These are phyloP conservation scores for Philotrypesis tridentata DNA, from an alignment of 1,140 invertebrate species.

Conservation along the genomic window DNA sequence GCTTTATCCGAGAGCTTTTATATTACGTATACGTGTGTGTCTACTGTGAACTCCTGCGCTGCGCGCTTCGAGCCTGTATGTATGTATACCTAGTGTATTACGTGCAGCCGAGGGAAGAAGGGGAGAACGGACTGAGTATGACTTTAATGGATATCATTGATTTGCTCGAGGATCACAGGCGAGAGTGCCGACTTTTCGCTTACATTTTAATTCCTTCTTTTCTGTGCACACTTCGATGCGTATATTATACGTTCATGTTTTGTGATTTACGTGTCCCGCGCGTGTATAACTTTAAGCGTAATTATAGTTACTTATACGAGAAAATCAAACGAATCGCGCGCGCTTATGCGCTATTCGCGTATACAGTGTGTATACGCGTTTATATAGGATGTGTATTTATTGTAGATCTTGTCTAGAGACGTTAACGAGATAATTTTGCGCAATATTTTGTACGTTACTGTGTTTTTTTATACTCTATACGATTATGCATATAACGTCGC, in stretches of 20 bases:
- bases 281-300: too few relatives aligned
- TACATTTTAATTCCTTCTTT: neutral
- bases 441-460: too few relatives aligned
- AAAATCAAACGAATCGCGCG: too few relatives aligned
- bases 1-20: neutral
- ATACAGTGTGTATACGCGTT: neutral
- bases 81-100: too few relatives aligned
- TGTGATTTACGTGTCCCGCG: neutral
- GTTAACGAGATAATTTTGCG: too few relatives aligned
- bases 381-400: neutral
- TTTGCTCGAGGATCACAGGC: slow-evolving; percentile 14
- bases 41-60: too few relatives aligned
- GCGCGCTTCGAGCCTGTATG: neutral
- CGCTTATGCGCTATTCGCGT: too few relatives aligned
- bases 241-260: neutral
- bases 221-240: too few relatives aligned
- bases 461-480: neutral
- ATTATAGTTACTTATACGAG: too few relatives aligned
- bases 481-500: too few relatives aligned
- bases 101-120: neutral
- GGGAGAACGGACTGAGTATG: neutral
- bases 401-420: neutral
- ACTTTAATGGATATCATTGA: slow-evolving; percentile 26
- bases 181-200: neutral
- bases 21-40: too few relatives aligned